Conservation (phyloP, 2,797 vertebrate genomes). For the Amblyopsis hoosieri region DNA sequence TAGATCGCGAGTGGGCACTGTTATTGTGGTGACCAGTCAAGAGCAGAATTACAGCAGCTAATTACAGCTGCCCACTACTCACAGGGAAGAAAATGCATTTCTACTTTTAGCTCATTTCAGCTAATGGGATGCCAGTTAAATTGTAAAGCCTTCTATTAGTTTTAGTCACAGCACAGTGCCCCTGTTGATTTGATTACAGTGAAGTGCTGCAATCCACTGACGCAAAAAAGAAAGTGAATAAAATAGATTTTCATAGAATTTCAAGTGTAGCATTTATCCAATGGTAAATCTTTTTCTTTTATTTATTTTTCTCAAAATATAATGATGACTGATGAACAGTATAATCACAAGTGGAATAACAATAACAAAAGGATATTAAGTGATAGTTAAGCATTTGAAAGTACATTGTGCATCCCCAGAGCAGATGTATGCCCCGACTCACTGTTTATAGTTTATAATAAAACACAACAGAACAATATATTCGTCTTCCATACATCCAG, state of each 20-base stretch:
- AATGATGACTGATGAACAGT: no score
- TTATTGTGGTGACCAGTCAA: slow-evolving; percentile 35
- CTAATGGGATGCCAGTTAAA: slow-evolving; percentile 27
- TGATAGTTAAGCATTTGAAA: no score
- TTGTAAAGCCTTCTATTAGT: slow-evolving; percentile 37
- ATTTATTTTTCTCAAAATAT: no score
- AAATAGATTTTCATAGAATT: no score
- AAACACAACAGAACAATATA: no score
- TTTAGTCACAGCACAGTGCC: slow-evolving; percentile 13
- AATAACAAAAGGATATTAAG: no score
- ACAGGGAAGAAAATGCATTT: slow-evolving; percentile 10
- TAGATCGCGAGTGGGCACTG: slow-evolving; percentile 10
- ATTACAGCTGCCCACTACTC: slow-evolving; percentile 29
- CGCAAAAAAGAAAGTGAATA: slow-evolving; percentile 14
- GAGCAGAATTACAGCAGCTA: slow-evolving; percentile 41
- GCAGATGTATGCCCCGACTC: no score
- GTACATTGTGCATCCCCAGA: no score
- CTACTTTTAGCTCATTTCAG: slow-evolving; percentile 31
- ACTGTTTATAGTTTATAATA: no score
- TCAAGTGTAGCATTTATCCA: neutral
- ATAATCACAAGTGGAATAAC: no score
- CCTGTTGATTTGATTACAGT: slow-evolving; percentile 32
- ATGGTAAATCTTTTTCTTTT: no score
- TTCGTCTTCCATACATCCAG: no score
- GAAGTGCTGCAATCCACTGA: slow-evolving; percentile 28